phyloP scores from a whole-genome alignment of 2,888 invertebrate genomes.

The Uropetala carovei region DNA sequence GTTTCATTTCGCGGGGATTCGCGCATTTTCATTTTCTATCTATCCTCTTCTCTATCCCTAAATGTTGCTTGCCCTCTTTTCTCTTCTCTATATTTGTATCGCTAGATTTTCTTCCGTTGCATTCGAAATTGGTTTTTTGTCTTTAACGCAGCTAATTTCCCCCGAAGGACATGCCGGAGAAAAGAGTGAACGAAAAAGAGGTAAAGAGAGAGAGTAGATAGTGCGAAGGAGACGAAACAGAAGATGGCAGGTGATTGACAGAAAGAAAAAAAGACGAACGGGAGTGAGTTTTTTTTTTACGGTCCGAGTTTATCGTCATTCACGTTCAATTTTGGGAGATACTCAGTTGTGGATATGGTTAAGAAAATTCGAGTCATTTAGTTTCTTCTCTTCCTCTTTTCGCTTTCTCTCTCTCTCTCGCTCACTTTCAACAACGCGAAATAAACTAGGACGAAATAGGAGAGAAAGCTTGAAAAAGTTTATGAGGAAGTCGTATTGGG shows the following conservation, averaged over 20 bases:
- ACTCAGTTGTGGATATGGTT: slow-evolving; percentile 31
- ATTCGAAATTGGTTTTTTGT: slow-evolving; percentile 34
- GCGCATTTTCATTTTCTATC: neutral
- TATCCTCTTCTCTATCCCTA: neutral
- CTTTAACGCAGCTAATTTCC: slow-evolving; percentile 33
- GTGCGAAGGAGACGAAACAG: neutral
- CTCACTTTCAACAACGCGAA: neutral
- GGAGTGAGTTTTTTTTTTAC: neutral
- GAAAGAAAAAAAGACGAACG: neutral
- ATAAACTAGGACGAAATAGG: neutral
- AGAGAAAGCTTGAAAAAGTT: neutral
- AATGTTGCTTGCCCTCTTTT: neutral
- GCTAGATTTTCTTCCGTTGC: slow-evolving; percentile 26
- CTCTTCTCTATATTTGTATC: neutral
- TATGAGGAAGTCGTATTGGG: neutral
- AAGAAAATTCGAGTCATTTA: slow-evolving; percentile 42
- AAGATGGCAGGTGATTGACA: no score
- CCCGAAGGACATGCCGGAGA: neutral
- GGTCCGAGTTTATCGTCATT: slow-evolving; percentile 40
- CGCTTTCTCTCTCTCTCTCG: neutral
- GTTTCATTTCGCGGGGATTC: neutral
- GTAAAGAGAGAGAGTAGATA: neutral
- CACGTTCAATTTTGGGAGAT: slow-evolving; percentile 32
- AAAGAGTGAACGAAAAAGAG: neutral
- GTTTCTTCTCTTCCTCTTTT: neutral